Conservation (phyloP, 2,797 vertebrate genomes). For the Sarcophilus harrisii region DNA sequence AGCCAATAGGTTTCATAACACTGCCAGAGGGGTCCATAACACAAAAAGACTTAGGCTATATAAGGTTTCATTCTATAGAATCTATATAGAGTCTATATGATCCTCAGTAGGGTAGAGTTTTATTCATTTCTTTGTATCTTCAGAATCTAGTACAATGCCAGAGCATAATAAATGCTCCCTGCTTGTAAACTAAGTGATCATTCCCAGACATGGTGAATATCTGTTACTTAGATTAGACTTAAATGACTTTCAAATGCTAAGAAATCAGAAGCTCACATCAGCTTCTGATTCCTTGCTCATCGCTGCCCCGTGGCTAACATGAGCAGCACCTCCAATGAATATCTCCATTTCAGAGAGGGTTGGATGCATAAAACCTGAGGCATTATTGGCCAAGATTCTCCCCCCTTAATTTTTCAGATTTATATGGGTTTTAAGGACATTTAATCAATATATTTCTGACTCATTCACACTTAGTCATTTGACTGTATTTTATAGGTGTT, state of each 20-base stretch:
- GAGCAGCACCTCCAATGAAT: too few relatives aligned
- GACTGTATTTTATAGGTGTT: conserved; percentile 26
- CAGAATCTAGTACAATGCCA: not conserved
- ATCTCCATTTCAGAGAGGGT: not conserved
- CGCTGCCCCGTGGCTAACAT: not conserved
- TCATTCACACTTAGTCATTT: conserved; percentile 42
- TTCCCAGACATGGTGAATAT: not conserved
- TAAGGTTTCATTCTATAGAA: not conserved
- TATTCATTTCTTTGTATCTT: not conserved
- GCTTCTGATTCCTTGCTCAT: not conserved
- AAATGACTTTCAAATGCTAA: not conserved
- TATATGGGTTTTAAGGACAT: not conserved
- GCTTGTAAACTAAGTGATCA: not conserved
- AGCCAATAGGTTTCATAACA: not conserved
- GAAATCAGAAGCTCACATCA: not conserved
- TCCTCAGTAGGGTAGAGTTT: not conserved
- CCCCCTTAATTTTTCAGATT: not conserved
- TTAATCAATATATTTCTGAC: conserved; percentile 48
- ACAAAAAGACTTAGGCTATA: not conserved
- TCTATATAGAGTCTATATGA: not conserved
- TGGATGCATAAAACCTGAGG: not conserved
- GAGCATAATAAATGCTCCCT: not conserved
- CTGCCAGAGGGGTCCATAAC: not conserved
- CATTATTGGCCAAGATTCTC: not conserved
- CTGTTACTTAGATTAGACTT: not conserved